Conservation (phyloP, 1,140 invertebrate genomes). For the Pemphigus obesinymphae region DNA sequence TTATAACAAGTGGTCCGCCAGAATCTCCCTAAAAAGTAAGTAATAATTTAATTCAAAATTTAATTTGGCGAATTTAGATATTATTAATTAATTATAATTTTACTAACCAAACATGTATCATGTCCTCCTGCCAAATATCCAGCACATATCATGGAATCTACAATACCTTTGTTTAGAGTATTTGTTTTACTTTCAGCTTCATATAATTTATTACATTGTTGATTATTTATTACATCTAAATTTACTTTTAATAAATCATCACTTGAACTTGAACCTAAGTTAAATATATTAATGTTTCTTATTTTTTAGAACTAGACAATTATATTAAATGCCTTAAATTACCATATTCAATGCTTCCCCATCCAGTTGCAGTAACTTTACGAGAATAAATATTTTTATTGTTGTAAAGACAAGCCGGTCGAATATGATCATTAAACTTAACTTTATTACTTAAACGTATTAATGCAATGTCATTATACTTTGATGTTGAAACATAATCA, state of each 20-base stretch:
- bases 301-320: not conserved
- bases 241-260: constrained; percentile 46
- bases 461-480: constrained; percentile 63
- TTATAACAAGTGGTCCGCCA: constrained; percentile 58
- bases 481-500: constrained; percentile 48
- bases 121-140: constrained; percentile 62
- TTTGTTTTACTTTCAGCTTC: constrained; percentile 46
- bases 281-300: not conserved
- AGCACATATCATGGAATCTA: constrained; percentile 64
- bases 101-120: constrained; percentile 68
- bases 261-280: constrained; percentile 42
- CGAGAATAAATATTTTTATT: constrained; percentile 5
- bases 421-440: constrained; percentile 52
- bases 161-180: constrained; percentile 54
- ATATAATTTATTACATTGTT: constrained; percentile 46
- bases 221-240: constrained; percentile 44
- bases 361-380: constrained; percentile 54
- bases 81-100: not conserved
- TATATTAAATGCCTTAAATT: not conserved
- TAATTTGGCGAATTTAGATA: too few species aligned
- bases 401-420: constrained; percentile 60
- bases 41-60: constrained; percentile 9
- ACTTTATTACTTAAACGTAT: constrained; percentile 54
- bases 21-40: constrained; percentile 58
- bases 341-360: constrained; percentile 50